phyloP scores from a whole-genome alignment of 1,140 invertebrate genomes.

The Ooceraea biroi region DNA sequence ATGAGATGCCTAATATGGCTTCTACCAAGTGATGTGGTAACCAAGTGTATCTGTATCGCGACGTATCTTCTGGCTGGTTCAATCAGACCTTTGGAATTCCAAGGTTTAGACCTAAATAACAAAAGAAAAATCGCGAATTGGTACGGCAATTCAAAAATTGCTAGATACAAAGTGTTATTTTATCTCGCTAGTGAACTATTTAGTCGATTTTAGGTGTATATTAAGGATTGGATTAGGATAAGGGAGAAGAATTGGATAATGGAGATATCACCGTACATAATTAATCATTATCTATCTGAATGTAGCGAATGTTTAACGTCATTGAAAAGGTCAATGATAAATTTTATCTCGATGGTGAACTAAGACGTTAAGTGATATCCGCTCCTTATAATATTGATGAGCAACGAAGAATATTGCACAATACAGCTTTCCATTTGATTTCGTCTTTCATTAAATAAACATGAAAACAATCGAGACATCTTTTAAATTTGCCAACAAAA shows the following conservation, averaged over 20 bases:
- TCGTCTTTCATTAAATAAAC: not conserved
- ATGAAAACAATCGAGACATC: not conserved
- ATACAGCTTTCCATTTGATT: constrained; percentile 5
- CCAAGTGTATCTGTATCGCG: too few species aligned
- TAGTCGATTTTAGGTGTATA: not conserved
- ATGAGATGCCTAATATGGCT: too few species aligned
- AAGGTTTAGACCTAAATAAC: not conserved
- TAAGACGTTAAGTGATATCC: not conserved
- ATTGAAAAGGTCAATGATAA: constrained; percentile 9
- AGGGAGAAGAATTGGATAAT: not conserved
- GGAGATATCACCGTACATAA: not conserved
- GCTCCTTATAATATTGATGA: not conserved
- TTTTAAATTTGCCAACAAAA: not conserved
- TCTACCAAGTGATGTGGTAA: too few species aligned
- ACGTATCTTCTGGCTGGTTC: not conserved
- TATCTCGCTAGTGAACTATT: not conserved
- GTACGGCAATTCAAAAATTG: not conserved
- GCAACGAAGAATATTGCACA: not conserved
- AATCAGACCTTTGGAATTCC: not conserved
- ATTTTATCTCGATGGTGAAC: not conserved
- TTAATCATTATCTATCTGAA: constrained; percentile 3
- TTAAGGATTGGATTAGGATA: not conserved
- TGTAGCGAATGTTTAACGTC: not conserved
- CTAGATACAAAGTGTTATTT: not conserved
- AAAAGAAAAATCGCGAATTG: not conserved